Evolutionary conservation across 1,140 invertebrate genomes (phyloP).

Genomic region (Trialeurodes vaporariorum): DNA sequence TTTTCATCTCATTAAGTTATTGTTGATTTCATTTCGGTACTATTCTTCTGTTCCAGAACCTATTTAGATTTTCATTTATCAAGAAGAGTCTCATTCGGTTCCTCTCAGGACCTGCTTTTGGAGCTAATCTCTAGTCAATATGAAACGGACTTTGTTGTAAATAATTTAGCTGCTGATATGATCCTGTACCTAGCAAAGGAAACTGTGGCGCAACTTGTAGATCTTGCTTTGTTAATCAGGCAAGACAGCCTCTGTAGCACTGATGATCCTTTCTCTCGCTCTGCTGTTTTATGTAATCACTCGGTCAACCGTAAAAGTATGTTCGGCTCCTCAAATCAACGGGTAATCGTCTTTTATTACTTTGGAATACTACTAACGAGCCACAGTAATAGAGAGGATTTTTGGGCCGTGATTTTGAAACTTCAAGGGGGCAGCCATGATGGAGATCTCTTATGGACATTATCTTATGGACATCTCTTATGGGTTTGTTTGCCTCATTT

Average conservation of each 20-base stretch:
- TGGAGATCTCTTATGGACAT: too few species aligned
- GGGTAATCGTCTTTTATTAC: too few species aligned
- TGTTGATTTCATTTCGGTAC: too few species aligned
- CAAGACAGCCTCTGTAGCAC: constrained; percentile 41
- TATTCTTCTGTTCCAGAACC: constrained; percentile 12
- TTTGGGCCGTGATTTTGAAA: too few species aligned
- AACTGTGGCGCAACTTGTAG: constrained; percentile 52
- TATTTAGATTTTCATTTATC: constrained; percentile 19
- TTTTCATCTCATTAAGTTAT: neutral
- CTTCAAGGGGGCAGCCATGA: too few species aligned
- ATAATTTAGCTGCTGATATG: constrained; percentile 37
- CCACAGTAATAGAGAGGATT: too few species aligned
- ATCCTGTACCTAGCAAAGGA: constrained; percentile 53
- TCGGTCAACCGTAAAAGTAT: constrained; percentile 4
- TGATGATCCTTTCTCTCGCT: constrained; percentile 35
- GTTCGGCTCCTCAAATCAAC: constrained; percentile 3
- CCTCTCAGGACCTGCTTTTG: neutral
- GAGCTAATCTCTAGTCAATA: neutral
- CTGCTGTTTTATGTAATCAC: constrained; percentile 6
- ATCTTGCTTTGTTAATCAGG: constrained; percentile 47
- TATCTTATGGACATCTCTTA: too few species aligned
- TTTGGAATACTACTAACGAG: too few species aligned
- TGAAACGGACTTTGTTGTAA: constrained; percentile 7
- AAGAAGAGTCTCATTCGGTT: constrained; percentile 14
- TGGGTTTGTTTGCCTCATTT: too few species aligned